Conservation (phyloP, 2,113 vertebrate species). For the Pygoscelis adeliae region DNA sequence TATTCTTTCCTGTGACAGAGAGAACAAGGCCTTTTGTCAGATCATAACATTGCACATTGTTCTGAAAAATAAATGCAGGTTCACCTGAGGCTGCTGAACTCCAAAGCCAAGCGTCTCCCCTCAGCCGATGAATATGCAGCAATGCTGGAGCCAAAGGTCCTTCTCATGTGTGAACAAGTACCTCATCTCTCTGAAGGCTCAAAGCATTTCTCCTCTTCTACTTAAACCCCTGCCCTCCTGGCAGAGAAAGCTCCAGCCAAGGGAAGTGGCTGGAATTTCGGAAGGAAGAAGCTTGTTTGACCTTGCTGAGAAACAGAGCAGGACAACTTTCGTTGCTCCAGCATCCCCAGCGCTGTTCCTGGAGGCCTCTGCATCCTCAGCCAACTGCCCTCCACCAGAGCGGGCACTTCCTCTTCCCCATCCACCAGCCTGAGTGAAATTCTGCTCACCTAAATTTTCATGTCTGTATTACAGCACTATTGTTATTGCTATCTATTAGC, state of each 20-base stretch:
- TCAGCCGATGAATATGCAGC: neutral
- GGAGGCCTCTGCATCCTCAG: neutral
- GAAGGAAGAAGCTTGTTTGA: neutral
- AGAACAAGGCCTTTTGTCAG: neutral
- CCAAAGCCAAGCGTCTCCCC: neutral
- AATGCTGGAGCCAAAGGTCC: neutral
- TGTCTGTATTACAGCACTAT: too few species aligned
- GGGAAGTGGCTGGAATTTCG: neutral
- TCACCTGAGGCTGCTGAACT: neutral
- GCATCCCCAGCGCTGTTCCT: neutral
- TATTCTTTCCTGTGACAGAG: neutral
- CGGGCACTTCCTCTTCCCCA: neutral
- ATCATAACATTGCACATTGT: neutral
- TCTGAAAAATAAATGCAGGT: neutral
- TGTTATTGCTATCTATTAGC: neutral
- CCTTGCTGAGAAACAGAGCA: neutral
- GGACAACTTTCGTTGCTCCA: neutral
- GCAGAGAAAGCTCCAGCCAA: neutral
- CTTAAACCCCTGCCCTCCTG: neutral
- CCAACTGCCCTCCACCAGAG: neutral
- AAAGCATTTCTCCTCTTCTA: neutral
- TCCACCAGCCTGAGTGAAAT: neutral
- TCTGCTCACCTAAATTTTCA: neutral
- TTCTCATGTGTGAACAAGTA: neutral
- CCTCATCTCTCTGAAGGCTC: neutral